Base-by-base conservation (phyloP, 2,113 vertebrate species). In the Zosterops pallidus region DNA sequence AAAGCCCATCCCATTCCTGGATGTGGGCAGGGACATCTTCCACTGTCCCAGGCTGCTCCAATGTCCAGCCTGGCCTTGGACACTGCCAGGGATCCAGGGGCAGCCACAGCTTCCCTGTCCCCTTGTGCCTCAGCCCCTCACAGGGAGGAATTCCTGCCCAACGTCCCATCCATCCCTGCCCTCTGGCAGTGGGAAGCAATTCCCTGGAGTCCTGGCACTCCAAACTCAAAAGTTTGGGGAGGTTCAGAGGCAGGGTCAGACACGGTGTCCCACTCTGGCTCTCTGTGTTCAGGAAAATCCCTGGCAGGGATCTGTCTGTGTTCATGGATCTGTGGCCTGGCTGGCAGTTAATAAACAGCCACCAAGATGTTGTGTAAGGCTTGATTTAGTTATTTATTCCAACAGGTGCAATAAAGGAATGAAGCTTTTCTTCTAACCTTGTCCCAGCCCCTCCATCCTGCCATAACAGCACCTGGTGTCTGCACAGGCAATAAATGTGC, bases 321-420 rank as follows among this genome's bases (percentile, higher is more conserved):
- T 5, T n/a, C 88, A 17, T 24, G 5, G 83, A 0, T n/a, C 18
- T 3, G 3, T 5, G 52, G 62, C 12, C 53, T 23, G 70, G 74
- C 33, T 60, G 5, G 33, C 8, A 1, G 93, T 96, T 96, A 96
- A 97, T 91, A 10, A 93, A 28, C 92, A 97, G 94, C 97, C 31
- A 11, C 23, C 0, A 4, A 26, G 83, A 49, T 29, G 31, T 88
- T 90, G 76, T 6, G 37, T 92, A 94, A 95, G 69, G 52, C 15
- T 33, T 15, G 9, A 19, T n/a, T 39, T 44, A 18, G 92, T 96
- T 88, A 92, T 60, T 86, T 64, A 89, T 94, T 96, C 78, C 26
- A 33, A 46, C 71, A 49, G 65, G 76, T 50, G 88, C 67, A 53
- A 20, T 63, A 70, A 80, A 92, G 68, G 41, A 31, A 63, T 57